These are phyloP conservation scores for Pentalonia nigronervosa DNA, from an alignment of 1,140 invertebrate species.

Conservation along the genomic window DNA sequence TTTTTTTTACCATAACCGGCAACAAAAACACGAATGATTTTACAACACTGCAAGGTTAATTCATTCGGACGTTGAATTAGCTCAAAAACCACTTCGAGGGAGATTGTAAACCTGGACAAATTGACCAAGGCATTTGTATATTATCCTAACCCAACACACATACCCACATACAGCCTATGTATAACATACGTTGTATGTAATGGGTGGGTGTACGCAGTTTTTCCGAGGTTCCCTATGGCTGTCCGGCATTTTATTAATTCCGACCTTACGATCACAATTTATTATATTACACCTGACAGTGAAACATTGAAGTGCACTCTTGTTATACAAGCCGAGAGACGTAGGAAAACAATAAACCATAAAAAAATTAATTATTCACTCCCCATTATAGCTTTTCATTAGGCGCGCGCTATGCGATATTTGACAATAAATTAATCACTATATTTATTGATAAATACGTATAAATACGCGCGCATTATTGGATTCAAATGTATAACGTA, in stretches of 20 bases:
- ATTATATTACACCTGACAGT: background rate
- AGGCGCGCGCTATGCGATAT: background rate
- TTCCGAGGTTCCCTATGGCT: background rate
- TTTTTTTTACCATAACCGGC: background rate
- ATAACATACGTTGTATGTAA: background rate
- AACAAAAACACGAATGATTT: background rate
- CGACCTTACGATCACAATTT: background rate
- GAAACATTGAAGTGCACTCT: conserved; percentile 5
- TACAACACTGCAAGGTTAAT: background rate
- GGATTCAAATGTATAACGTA: background rate
- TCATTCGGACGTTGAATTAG: background rate
- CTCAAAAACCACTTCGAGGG: background rate
- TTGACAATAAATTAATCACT: background rate
- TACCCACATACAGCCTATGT: background rate
- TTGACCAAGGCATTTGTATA: background rate
- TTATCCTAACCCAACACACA: background rate
- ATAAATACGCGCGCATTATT: background rate
- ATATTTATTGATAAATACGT: background rate
- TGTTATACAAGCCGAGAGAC: background rate
- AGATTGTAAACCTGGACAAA: background rate
- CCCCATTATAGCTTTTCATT: background rate
- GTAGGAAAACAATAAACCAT: background rate
- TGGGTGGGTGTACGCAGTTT: background rate
- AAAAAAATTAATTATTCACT: background rate
- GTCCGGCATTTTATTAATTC: background rate